These are phyloP conservation scores for Parauchenoglanis ngamensis DNA, from an alignment of 2,797 vertebrate species.

Conservation along the genomic window DNA sequence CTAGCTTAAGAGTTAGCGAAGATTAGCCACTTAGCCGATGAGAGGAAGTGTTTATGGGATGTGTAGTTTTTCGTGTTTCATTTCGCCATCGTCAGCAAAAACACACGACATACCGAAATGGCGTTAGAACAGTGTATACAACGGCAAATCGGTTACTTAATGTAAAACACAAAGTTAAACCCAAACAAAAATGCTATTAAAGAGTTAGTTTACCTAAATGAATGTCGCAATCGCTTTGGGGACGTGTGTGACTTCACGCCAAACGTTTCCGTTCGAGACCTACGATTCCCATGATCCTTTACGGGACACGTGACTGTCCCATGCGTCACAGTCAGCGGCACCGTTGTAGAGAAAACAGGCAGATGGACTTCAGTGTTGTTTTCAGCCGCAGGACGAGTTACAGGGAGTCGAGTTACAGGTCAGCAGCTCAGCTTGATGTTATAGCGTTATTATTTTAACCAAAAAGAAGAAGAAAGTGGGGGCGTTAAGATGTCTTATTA, in stretches of 20 bases:
- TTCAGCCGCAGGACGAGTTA: neutral
- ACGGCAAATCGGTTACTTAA: neutral
- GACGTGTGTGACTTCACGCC: too few relatives aligned
- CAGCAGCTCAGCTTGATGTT: neutral
- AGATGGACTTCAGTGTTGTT: neutral
- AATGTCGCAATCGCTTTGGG: neutral
- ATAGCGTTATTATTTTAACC: neutral
- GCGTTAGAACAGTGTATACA: neutral
- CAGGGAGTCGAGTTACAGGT: neutral
- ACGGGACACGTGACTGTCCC: neutral
- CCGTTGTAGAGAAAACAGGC: neutral
- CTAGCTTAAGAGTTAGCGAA: too few relatives aligned
- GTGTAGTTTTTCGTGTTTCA: neutral
- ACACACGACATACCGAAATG: neutral
- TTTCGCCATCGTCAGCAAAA: neutral
- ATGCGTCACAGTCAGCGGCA: neutral
- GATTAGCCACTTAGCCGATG: too few relatives aligned
- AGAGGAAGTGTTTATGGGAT: neutral
- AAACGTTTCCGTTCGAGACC: conserved; percentile 15
- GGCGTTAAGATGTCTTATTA: neutral
- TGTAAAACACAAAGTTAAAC: neutral
- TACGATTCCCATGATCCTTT: conserved; percentile 62
- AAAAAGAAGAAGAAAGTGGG: too few relatives aligned
- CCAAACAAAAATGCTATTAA: neutral
- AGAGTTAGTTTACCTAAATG: neutral